A percentile compares a stretch with the other conserved stretches of the same genome.
Evolutionary conservation across 2,797 vertebrate species (phyloP).

Genomic region (Arremon brunneinucha): DNA sequence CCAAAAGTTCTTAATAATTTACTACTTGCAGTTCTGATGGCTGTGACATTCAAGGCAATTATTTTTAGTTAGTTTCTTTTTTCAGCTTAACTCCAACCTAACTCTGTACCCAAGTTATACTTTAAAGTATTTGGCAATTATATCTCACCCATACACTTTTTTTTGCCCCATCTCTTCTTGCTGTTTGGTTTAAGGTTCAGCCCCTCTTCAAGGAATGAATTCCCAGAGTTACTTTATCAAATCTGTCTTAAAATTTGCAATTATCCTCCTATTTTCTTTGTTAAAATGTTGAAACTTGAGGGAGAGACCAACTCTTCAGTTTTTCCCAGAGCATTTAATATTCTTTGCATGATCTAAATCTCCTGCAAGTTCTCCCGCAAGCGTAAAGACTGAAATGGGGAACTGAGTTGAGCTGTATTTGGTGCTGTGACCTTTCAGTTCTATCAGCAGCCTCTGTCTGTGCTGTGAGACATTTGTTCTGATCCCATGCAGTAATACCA

Average conservation of each 20-base stretch:
- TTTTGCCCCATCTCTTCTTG: not conserved
- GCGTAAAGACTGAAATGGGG: not conserved
- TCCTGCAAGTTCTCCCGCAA: not conserved
- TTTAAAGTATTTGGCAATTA: not conserved
- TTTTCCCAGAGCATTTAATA: not conserved
- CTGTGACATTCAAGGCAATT: not conserved
- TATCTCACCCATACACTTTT: not conserved
- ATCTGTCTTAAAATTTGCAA: not conserved
- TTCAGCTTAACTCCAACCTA: not conserved
- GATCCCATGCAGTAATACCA: not conserved
- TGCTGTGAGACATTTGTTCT: not conserved
- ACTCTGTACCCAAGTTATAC: not conserved
- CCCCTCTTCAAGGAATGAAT: not conserved
- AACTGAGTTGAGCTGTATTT: not conserved
- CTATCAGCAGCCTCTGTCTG: not conserved
- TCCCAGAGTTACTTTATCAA: not conserved
- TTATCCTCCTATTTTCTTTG: not conserved
- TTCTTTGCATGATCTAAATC: not conserved
- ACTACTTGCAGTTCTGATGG: not conserved
- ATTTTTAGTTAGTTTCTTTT: not conserved
- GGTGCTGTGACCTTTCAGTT: not conserved
- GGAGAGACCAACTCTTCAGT: not conserved
- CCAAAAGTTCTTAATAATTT: not conserved
- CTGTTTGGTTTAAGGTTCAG: not conserved
- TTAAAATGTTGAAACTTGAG: not conserved